Evolutionary conservation across 2,113 vertebrate genomes (phyloP), one percentile per base, ranked within the genome.

Genomic region (Platysternon megacephalum): DNA sequence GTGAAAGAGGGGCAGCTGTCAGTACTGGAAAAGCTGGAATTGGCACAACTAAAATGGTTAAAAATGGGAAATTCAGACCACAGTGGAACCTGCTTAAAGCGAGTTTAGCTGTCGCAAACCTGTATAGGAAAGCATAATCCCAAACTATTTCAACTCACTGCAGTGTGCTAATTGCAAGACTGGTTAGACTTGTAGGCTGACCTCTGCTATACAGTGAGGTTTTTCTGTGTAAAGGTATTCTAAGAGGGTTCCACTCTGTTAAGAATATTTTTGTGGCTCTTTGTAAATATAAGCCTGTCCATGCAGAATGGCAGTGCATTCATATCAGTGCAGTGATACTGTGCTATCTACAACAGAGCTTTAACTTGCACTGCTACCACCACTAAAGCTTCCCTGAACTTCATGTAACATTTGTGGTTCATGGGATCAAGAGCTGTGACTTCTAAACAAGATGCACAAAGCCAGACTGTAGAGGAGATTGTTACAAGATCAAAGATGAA

Each of bases 21-120:
- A 86, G 85, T 48, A 81, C 82, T 65, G 85, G 94, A 95, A 96
- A 92, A 93, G 96, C 96, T 97, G 96, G 96, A 97, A 97, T 97
- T 97, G 95, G 95, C 95, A 49, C 86, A 21, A 52, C 11, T 72
- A 5, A 86, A 91, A 55, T 9, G 44, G 56, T 82, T 48, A 84
- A 79, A 85, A 91, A 91, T 93, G 93, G 93, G 85, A 74, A 93
- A 95, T 79, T 90, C 44, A 1, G 46, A 51, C 42, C 42, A 16
- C 58, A 83, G 44, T 84, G 80, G 58, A 93, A 84, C 88, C 35
- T 82, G 2, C 21, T 87, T 61, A 19, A 58, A 49, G 29, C 29
- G 72, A 13, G 12, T 11, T 55, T 86, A 61, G 32, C 46, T n/a
- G 42, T 24, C 4, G 2, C 19, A 74, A 17, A 51, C 9, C 39